phyloP scores from a whole-genome alignment of 2,888 invertebrate species.

The Quadriops clusia region DNA sequence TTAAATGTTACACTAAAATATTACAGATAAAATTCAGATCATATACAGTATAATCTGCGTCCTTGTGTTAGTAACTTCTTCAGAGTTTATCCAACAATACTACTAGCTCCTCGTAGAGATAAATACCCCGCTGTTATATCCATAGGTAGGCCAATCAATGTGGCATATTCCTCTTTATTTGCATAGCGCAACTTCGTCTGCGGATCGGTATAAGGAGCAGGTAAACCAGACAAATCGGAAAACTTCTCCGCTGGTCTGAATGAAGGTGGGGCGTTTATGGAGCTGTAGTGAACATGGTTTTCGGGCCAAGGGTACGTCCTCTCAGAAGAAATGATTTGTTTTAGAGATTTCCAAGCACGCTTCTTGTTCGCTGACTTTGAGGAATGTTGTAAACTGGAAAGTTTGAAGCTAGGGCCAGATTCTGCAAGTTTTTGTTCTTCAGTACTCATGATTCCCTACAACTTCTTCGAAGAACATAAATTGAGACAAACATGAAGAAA shows the following conservation, averaged over 20 bases:
- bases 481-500: too few relatives aligned
- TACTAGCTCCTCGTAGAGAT: conserved; percentile 70
- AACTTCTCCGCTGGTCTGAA: conserved; percentile 87
- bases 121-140: conserved; percentile 86
- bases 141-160: conserved; percentile 76
- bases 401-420: conserved; percentile 32
- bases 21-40: too few relatives aligned
- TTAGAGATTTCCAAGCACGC: conserved; percentile 76
- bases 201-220: conserved; percentile 80
- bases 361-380: conserved; percentile 55
- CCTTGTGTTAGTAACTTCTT: too few relatives aligned
- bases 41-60: too few relatives aligned
- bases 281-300: conserved; percentile 68
- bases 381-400: conserved; percentile 37
- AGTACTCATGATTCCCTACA: conserved; percentile 13
- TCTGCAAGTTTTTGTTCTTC: conserved; percentile 25
- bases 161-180: conserved; percentile 77
- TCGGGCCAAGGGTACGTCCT: conserved; percentile 65
- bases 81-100: conserved; percentile 52
- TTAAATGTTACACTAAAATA: too few relatives aligned
- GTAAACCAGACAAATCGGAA: conserved; percentile 82
- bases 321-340: conserved; percentile 77
- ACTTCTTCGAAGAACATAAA: too few relatives aligned
- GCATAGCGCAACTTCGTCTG: conserved; percentile 79
- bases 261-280: conserved; percentile 83